Evolutionary conservation across 1,140 invertebrate genomes (phyloP).

Genomic region (Coelopa frigida): DNA sequence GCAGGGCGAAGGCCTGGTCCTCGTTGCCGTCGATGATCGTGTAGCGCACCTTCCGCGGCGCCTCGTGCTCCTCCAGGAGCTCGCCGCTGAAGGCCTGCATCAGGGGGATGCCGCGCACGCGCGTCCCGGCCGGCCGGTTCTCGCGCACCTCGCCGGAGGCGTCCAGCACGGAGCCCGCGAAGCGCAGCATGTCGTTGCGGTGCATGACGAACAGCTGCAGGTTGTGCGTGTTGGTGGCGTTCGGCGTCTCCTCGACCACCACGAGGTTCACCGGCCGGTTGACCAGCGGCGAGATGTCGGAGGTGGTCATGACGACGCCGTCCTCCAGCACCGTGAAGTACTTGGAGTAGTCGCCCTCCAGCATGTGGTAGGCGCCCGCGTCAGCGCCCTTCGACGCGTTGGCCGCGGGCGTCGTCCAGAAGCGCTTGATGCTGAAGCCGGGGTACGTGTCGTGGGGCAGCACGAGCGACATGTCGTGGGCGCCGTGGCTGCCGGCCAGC

Average conservation of each 20-base stretch:
- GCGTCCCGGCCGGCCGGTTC: conserved; percentile 62
- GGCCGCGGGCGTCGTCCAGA: conserved; percentile 45
- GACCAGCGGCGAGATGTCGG: conserved; percentile 70
- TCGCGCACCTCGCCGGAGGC: conserved; percentile 64
- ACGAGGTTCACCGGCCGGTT: conserved; percentile 71
- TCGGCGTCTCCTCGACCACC: conserved; percentile 70
- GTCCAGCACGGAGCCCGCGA: conserved; percentile 54
- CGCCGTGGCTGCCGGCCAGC: conserved; percentile 31
- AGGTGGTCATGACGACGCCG: conserved; percentile 83
- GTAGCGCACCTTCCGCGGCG: conserved; percentile 62
- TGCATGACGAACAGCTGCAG: conserved; percentile 76
- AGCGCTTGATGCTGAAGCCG: conserved; percentile 74
- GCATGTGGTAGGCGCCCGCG: conserved; percentile 32
- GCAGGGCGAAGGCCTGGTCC: conserved; percentile 61
- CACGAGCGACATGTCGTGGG: conserved; percentile 47
- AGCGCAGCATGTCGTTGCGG: conserved; percentile 68
- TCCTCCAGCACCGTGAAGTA: conserved; percentile 82
- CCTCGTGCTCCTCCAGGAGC: conserved; percentile 29
- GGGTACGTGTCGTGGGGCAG: conserved; percentile 77
- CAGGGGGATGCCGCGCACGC: conserved; percentile 59
- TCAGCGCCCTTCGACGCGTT: conserved; percentile 9
- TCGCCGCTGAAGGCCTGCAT: conserved; percentile 50
- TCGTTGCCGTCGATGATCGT: conserved; percentile 67
- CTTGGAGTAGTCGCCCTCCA: conserved; percentile 70
- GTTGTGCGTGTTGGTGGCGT: conserved; percentile 69